Evolutionary conservation across 64 coral and sea anemone genomes (phyloP).

Genomic region (Orbicella faveolata): DNA sequence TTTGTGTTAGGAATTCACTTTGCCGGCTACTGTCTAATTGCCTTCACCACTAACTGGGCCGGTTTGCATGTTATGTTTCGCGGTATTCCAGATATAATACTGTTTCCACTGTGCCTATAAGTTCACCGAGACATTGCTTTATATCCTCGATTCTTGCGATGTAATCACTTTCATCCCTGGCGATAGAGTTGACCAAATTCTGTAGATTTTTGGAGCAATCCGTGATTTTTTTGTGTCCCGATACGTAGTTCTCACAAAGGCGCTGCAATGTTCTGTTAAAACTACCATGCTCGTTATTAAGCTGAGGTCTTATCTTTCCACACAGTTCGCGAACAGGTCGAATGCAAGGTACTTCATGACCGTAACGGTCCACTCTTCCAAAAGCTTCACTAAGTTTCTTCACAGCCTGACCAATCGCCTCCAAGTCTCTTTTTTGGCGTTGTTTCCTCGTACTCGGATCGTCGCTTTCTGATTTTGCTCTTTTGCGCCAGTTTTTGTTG

Average conservation of each 20-base stretch:
- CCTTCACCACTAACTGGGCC: not conserved
- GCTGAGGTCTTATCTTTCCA: conserved; percentile 72
- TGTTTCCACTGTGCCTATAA: conserved; percentile 71
- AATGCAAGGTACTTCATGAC: conserved; percentile 83
- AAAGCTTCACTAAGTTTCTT: conserved; percentile 76
- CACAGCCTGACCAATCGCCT: conserved; percentile 60
- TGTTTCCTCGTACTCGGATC: conserved; percentile 34
- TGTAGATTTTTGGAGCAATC: conserved; percentile 47
- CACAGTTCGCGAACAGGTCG: conserved; percentile 85
- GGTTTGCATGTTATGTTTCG: not conserved
- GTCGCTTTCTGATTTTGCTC: conserved; percentile 51
- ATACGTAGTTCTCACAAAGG: conserved; percentile 37
- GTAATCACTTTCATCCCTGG: conserved; percentile 74
- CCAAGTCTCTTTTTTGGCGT: conserved; percentile 32
- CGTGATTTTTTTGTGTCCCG: conserved; percentile 58
- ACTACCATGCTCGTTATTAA: conserved; percentile 70
- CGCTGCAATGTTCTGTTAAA: conserved; percentile 79
- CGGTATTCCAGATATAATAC: conserved; percentile 74
- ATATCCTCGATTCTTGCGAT: conserved; percentile 82
- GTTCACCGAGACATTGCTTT: conserved; percentile 75
- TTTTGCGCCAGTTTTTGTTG: not conserved
- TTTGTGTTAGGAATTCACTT: no score
- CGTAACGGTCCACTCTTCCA: conserved; percentile 80
- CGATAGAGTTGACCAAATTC: conserved; percentile 62
- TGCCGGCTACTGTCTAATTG: not conserved